These are phyloP conservation scores for Apteryx owenii DNA, from an alignment of 2,113 vertebrate species.

Conservation along the genomic window DNA sequence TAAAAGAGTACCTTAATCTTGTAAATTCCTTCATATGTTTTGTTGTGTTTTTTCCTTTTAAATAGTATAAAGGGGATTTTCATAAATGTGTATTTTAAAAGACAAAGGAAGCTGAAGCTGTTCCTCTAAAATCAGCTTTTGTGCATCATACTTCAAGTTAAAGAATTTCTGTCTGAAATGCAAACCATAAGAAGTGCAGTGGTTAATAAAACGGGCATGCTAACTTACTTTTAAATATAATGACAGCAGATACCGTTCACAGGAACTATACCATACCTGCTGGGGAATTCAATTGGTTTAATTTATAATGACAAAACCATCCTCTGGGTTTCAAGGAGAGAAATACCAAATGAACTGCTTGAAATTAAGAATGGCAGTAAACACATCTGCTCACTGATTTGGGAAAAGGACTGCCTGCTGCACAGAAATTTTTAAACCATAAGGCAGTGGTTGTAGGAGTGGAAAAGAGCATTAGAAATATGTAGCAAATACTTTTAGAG, in stretches of 20 bases:
- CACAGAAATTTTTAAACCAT: not conserved
- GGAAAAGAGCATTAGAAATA: not conserved
- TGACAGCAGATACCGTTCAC: not conserved
- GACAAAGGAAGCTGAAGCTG: not conserved
- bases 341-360: conserved; percentile 10
- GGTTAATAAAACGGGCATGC: not conserved
- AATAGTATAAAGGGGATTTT: not conserved
- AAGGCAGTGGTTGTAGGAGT: not conserved
- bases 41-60: not conserved
- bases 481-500: not conserved
- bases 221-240: not conserved
- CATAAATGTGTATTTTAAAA: not conserved
- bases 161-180: not conserved
- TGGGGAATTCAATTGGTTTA: conserved; percentile 7
- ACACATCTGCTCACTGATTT: not conserved
- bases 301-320: conserved; percentile 10
- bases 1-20: not conserved
- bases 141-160: not conserved
- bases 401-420: not conserved
- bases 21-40: not conserved
- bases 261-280: not conserved
- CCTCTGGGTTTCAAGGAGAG: conserved; percentile 23
- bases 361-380: conserved; percentile 15
- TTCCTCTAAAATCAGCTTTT: not conserved
- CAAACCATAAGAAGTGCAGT: not conserved